A percentile compares a stretch with the other conserved stretches of the same genome.
phyloP scores from a whole-genome alignment of 2,888 invertebrate species.

The Leptinotarsa peninsularis region DNA sequence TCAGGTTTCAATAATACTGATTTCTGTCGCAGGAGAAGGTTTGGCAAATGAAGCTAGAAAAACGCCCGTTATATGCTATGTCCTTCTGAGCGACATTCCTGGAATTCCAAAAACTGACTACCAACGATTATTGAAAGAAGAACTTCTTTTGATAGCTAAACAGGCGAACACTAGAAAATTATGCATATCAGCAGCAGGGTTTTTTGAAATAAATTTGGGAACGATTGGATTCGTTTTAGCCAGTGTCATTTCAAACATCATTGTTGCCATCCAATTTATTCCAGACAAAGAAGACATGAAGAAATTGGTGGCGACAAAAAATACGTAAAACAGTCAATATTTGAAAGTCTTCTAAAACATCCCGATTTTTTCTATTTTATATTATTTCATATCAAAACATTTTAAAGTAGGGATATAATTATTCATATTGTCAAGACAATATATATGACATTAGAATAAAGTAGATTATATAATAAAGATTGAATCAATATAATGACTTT shows the following conservation, averaged over 20 bases:
- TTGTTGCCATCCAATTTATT: constrained; percentile 52
- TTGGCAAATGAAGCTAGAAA: constrained; percentile 46
- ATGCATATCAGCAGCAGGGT: constrained; percentile 51
- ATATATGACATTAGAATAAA: too few relatives aligned
- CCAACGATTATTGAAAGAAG: constrained; percentile 36
- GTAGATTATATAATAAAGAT: too few relatives aligned
- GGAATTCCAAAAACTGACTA: constrained; percentile 27
- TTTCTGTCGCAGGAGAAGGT: constrained; percentile 46
- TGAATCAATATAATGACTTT: too few relatives aligned
- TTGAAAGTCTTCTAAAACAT: too few relatives aligned
- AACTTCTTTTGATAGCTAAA: constrained; percentile 45
- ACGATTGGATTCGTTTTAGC: constrained; percentile 52
- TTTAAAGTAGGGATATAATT: too few relatives aligned
- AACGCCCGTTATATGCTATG: constrained; percentile 46
- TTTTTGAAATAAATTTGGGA: constrained; percentile 49
- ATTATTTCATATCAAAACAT: too few relatives aligned
- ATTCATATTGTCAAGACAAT: too few relatives aligned
- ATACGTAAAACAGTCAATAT: too few relatives aligned
- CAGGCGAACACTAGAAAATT: constrained; percentile 46
- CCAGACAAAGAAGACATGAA: neutral
- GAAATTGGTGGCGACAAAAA: too few relatives aligned
- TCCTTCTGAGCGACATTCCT: constrained; percentile 45
- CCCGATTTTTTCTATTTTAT: too few relatives aligned
- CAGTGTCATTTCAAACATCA: constrained; percentile 54
- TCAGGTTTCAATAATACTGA: constrained; percentile 43